phyloP scores from a whole-genome alignment of 2,888 invertebrate genomes.

The Rhimphoctona megacephalus region DNA sequence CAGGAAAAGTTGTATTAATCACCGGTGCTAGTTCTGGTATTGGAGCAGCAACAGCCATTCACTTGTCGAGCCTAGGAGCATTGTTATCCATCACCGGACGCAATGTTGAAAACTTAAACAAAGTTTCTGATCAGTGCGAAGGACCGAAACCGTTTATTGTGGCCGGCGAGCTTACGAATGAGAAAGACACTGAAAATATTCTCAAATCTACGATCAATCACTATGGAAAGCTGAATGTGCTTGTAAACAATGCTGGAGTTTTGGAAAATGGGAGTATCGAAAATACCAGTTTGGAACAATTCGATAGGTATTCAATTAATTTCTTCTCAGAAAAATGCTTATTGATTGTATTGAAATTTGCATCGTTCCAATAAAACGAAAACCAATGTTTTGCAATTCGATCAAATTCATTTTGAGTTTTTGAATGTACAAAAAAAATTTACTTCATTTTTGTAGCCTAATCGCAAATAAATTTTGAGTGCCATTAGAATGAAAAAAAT shows the following conservation, averaged over 20 bases:
- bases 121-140: slow-evolving; percentile 85
- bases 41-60: slow-evolving; percentile 92
- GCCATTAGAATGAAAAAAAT: too few relatives aligned
- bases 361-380: neutral
- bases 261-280: slow-evolving; percentile 94
- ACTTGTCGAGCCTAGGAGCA: slow-evolving; percentile 91
- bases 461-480: too few relatives aligned
- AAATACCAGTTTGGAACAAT: slow-evolving; percentile 93
- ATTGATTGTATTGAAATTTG: neutral
- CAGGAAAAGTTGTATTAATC: slow-evolving; percentile 90
- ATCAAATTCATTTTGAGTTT: too few relatives aligned
- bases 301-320: slow-evolving; percentile 87
- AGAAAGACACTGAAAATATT: slow-evolving; percentile 90
- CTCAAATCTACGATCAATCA: slow-evolving; percentile 90
- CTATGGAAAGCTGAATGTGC: slow-evolving; percentile 92
- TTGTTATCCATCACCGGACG: slow-evolving; percentile 90
- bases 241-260: slow-evolving; percentile 96
- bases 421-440: too few relatives aligned
- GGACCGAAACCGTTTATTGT: slow-evolving; percentile 87
- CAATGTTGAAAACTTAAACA: slow-evolving; percentile 88
- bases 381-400: too few relatives aligned
- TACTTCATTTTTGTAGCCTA: too few relatives aligned
- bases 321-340: neutral
- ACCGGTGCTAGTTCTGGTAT: slow-evolving; percentile 95
- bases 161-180: slow-evolving; percentile 91